Evolutionary conservation across 2,113 vertebrate genomes (phyloP).

Genomic region (Chiloscyllium plagiosum): DNA sequence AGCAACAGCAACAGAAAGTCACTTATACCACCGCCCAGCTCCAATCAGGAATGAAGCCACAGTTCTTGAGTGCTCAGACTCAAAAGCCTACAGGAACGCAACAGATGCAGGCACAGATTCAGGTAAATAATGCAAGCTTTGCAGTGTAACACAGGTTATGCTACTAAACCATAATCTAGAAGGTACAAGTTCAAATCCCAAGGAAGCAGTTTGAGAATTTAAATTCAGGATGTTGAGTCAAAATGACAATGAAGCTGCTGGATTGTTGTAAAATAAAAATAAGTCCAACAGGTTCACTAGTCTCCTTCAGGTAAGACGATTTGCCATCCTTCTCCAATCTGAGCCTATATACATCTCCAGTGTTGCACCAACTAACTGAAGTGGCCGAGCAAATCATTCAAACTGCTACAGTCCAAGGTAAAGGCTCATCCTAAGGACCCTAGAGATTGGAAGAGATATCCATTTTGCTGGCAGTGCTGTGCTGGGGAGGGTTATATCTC

Average conservation of each 20-base stretch:
- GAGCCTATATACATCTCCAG: neutral
- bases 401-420: neutral
- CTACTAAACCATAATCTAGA: neutral
- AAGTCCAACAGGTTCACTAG: neutral
- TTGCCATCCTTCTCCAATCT: neutral
- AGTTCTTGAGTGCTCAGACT: constrained; percentile 80
- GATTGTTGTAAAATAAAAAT: neutral
- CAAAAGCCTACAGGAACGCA: constrained; percentile 72
- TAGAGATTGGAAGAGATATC: neutral
- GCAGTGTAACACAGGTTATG: neutral
- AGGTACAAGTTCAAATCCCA: neutral
- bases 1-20: constrained; percentile 80
- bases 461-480: neutral
- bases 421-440: neutral
- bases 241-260: neutral
- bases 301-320: neutral
- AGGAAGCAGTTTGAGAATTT: neutral
- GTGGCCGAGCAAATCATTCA: neutral
- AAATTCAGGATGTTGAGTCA: neutral
- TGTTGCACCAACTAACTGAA: neutral
- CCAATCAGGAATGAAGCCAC: constrained; percentile 82
- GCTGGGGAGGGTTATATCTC: neutral
- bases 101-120: constrained; percentile 80
- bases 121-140: constrained; percentile 52
- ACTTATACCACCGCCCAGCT: constrained; percentile 65